Evolutionary conservation across 2,888 invertebrate species (phyloP), one percentile per base, ranked within the genome.

Genomic region (Luperina testacea): DNA sequence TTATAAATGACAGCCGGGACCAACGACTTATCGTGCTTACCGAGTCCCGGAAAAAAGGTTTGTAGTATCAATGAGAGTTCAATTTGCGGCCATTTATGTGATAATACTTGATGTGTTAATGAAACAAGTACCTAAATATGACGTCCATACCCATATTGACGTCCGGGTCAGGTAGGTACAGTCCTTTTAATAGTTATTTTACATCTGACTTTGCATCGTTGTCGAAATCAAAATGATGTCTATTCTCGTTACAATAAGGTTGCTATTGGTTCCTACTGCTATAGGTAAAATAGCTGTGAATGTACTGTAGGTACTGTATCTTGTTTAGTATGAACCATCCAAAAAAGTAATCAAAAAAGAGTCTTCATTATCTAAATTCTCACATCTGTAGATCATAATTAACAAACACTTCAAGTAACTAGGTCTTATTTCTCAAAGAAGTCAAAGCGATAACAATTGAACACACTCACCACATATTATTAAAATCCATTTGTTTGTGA

Each of bases 401-500:
- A 71, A 64, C 64, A 38, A 27, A 64, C 27, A 24, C 53, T 64
- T 71, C 2, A 51, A n/a, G 24, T 20, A 65, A 38, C 27, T 5
- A 65, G n/a, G 24, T 45, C 24, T 57, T 20, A 42, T 53, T 64
- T 59, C n/a, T 71, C 45, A 63, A 48, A 38, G n/a, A 27, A 53
- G n/a, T 20, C 17, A 64, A 57, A 75, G 38, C n/a, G 63, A 42
- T 63, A 71, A 74, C 59, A 68, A 68, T 64, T 61, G n/a, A 63
- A 69, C 51, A 67, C 77, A 83, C 45, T 76, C 65, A 72, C 69
- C 76, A 75, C 72, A 74, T 17, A 38, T 53, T n/a, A 61, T 51
- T 69, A 69, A 0, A n/a, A 59, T 51, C 32, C 63, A 59, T 77
- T 53, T 89, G 91, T 92, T 93, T 93, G 91, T 92, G 91, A 91